Evolutionary conservation across 2,888 invertebrate genomes (phyloP), one percentile per base, ranked within the genome.

Genomic region (Drosophila barbarae): DNA sequence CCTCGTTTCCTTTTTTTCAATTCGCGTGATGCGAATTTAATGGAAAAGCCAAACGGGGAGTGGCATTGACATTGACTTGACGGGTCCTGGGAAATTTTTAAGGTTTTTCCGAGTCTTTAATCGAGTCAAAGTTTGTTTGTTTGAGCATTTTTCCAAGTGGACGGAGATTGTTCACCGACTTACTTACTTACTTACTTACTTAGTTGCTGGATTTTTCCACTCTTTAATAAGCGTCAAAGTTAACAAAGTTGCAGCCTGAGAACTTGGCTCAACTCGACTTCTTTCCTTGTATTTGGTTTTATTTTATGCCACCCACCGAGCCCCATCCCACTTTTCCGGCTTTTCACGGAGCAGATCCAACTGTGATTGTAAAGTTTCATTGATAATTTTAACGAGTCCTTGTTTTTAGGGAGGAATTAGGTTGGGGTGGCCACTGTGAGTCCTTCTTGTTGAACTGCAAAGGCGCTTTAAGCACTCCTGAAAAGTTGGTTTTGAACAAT

Each of bases 371-470:
- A 78, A 78, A 78, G 73, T 78, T 78, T 79, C 83, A 82, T 78
- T 84, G 78, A 78, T 78, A 84, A 78, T 84, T 78, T 84, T 76
- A 78, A 79, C 85, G 79, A 79, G 76, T 82, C 44, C 65, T 57
- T 55, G 64, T 52, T 67, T 47, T 35, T 30, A 28, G 21, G 32
- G 23, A 18, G 61, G 30, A 26, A 30, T 44, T 18, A n/a, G 12
- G 42, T 5, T 5, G 26, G 26, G 2, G 3, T 8, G 36, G 41
- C n/a, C 30, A 13, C 30, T 8, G 36, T 28, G 32, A 42, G n/a
- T 59, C 64, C 30, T 54, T 55, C 30, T 52, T 51, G 71, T 47
- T 67, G 74, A 76, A 55, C 72, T 80, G 60, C 65, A 77, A 77
- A 77, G 81, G 47, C 77, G 72, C 72, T 74, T 71, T 80, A 63